Percentiles rank a stretch among this genome's conserved stretches.
These are phyloP conservation scores for Incurvaria masculella DNA, from an alignment of 2,888 invertebrate genomes.

Conservation along the genomic window DNA sequence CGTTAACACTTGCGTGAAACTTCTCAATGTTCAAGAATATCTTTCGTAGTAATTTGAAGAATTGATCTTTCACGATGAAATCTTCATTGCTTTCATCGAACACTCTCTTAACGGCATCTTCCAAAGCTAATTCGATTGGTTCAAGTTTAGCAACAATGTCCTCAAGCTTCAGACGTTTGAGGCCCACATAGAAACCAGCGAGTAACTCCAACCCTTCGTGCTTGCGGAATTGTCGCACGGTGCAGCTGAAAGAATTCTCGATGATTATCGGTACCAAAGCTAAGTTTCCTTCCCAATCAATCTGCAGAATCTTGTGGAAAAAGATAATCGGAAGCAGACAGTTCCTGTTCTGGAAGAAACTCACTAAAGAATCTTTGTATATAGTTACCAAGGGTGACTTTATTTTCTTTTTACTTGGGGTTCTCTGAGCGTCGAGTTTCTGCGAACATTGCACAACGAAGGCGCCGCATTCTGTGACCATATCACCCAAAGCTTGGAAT, in stretches of 20 bases:
- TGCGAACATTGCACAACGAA: conserved; percentile 63
- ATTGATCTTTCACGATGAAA: conserved; percentile 55
- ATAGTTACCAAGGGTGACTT: conserved; percentile 41
- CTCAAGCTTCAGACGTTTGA: conserved; percentile 46
- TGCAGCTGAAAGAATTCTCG: conserved; percentile 57
- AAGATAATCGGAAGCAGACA: conserved; percentile 62
- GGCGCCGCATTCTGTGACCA: conserved; percentile 60
- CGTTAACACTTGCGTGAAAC: conserved; percentile 33
- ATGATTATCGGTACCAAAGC: conserved; percentile 55
- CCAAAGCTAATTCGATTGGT: conserved; percentile 47
- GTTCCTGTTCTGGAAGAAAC: conserved; percentile 62
- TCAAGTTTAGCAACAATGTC: conserved; percentile 29
- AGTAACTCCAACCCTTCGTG: conserved; percentile 67
- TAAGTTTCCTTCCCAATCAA: conserved; percentile 64
- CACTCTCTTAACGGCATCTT: conserved; percentile 31
- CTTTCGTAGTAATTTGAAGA: conserved; percentile 50
- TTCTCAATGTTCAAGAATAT: conserved; percentile 50
- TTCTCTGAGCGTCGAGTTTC: conserved; percentile 37
- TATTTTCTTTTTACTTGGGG: conserved; percentile 31
- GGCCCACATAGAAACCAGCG: conserved; percentile 60
- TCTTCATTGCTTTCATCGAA: conserved; percentile 32
- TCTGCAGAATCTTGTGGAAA: conserved; percentile 62
- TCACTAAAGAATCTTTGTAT: conserved; percentile 51
- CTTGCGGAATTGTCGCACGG: conserved; percentile 62
- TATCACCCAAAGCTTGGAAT: conserved; percentile 64